Evolutionary conservation across 2,888 invertebrate species (phyloP).

Genomic region (Smittia sp.): DNA sequence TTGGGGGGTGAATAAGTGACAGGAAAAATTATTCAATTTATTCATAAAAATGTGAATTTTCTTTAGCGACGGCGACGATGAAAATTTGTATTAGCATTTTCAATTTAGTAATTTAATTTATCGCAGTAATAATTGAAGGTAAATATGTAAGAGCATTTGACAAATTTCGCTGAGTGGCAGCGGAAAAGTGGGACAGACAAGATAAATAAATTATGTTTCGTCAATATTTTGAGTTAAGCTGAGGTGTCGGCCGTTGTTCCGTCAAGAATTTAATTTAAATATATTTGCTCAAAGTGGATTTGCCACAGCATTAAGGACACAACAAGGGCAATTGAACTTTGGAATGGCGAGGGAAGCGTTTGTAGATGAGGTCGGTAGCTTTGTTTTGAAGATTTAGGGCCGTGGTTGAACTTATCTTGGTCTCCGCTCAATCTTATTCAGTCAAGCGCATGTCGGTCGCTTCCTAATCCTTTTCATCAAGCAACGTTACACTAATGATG

Average conservation of each 20-base stretch:
- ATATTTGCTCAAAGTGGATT: constrained; percentile 29
- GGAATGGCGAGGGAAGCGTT: too few species aligned
- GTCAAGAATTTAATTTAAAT: constrained; percentile 13
- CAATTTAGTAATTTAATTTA: constrained; percentile 32
- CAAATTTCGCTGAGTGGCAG: not conserved
- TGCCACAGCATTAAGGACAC: constrained; percentile 8
- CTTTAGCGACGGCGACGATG: not conserved
- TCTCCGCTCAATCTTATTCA: too few species aligned
- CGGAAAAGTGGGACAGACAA: not conserved
- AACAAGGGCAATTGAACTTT: not conserved
- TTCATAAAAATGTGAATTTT: constrained; percentile 17
- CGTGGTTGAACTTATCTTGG: too few species aligned
- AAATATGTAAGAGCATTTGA: constrained; percentile 21
- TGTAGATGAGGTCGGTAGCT: not conserved
- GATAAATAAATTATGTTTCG: constrained; percentile 26
- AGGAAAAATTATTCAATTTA: constrained; percentile 39
- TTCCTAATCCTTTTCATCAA: too few species aligned
- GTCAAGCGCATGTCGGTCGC: too few species aligned
- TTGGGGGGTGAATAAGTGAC: constrained; percentile 34
- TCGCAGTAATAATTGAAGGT: constrained; percentile 31
- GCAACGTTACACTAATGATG: too few species aligned
- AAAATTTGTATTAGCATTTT: constrained; percentile 16
- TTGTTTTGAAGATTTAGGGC: not conserved
- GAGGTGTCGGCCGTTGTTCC: not conserved
- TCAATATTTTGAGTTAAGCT: constrained; percentile 14